Evolutionary conservation across 2,888 invertebrate species (phyloP).

Genomic region (Lampropteryx suffumata): DNA sequence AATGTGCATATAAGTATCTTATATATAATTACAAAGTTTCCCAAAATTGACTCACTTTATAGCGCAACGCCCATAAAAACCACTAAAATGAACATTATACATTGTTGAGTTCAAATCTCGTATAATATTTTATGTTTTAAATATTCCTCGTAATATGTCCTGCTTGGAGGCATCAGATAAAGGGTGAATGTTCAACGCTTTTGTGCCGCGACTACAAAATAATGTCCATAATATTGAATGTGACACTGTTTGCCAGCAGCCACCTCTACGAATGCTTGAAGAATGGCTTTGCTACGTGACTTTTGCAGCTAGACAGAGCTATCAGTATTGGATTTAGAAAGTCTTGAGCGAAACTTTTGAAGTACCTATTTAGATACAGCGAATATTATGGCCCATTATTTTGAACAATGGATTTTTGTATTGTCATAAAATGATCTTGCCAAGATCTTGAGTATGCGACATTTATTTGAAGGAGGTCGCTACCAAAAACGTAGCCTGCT

Average conservation of each 20-base stretch:
- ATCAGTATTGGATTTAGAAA: constrained; percentile 6
- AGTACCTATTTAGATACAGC: background rate
- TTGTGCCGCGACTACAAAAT: constrained; percentile 30
- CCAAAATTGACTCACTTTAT: background rate
- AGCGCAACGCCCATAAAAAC: background rate
- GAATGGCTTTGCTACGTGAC: constrained; percentile 20
- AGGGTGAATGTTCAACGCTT: constrained; percentile 22
- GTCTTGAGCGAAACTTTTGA: background rate
- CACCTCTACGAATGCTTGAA: constrained; percentile 12
- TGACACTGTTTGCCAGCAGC: constrained; percentile 14
- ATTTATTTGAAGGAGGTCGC: too few relatives aligned
- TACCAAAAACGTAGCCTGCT: too few relatives aligned
- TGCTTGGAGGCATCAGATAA: constrained; percentile 32
- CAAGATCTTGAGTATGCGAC: too few relatives aligned
- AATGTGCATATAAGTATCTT: too few relatives aligned
- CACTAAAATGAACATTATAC: constrained; percentile 18
- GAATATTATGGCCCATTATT: background rate
- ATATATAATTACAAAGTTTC: too few relatives aligned
- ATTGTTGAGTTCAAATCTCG: constrained; percentile 31
- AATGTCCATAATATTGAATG: constrained; percentile 28
- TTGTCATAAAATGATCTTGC: background rate
- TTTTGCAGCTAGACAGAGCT: constrained; percentile 7
- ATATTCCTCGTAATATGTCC: constrained; percentile 35
- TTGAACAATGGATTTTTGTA: background rate
- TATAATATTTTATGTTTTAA: constrained; percentile 30